These are phyloP conservation scores for Myotis brandtii DNA, from an alignment of 2,113 vertebrate genomes.

Conservation along the genomic window DNA sequence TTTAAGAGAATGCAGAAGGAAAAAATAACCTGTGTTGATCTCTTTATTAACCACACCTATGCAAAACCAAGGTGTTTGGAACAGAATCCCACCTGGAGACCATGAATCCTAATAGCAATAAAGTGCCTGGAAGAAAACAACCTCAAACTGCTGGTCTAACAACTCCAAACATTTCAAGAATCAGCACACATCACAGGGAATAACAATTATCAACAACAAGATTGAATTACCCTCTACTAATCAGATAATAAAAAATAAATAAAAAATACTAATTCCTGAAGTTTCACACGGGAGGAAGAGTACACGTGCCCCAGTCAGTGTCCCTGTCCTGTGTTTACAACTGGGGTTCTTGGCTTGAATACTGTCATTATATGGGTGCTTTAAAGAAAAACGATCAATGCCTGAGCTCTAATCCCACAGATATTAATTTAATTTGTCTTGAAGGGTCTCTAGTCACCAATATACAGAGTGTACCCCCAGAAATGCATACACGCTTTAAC, in stretches of 20 bases:
- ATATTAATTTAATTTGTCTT: not conserved
- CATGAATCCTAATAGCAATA: not conserved
- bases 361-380: not conserved
- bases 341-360: not conserved
- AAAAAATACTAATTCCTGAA: not conserved
- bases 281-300: not conserved
- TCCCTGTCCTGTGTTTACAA: not conserved
- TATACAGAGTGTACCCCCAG: no score
- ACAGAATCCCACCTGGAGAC: not conserved
- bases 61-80: not conserved
- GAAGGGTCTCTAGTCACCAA: not conserved
- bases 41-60: not conserved
- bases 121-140: not conserved
- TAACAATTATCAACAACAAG: not conserved
- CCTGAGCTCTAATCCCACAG: not conserved
- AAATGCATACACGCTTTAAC: no score
- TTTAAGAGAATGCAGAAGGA: not conserved
- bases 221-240: not conserved
- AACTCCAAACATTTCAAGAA: not conserved
- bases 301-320: not conserved
- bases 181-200: not conserved
- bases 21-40: not conserved
- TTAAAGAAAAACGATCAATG: not conserved
- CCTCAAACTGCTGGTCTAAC: not conserved
- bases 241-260: not conserved